Percentiles rank a stretch among this genome's conserved stretches.
Conservation (phyloP, 2,113 vertebrate genomes). For the Aleadryas rufinucha region DNA sequence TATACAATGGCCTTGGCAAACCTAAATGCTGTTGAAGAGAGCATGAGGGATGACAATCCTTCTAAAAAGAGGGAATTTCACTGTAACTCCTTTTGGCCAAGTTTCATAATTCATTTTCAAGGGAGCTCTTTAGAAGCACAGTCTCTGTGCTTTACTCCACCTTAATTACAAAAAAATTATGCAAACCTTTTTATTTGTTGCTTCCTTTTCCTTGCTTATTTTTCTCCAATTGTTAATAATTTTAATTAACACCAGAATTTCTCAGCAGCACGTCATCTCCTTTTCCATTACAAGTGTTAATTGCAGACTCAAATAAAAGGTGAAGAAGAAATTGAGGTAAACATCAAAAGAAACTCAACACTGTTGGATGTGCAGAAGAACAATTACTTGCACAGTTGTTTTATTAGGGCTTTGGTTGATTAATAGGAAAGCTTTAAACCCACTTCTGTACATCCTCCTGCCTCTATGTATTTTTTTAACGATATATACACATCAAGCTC, state of each 20-base stretch:
- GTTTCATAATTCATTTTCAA: background rate
- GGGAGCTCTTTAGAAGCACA: background rate
- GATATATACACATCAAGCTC: background rate
- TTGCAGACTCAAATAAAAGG: conserved; percentile 41
- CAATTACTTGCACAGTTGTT: conserved; percentile 25
- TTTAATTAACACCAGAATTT: conserved; percentile 71
- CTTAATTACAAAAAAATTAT: background rate
- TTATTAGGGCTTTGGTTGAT: background rate
- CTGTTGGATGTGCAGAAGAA: background rate
- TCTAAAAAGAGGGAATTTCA: background rate
- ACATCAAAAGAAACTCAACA: conserved; percentile 17
- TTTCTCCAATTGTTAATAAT: conserved; percentile 44
- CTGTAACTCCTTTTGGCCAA: background rate
- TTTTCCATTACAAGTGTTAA: conserved; percentile 67
- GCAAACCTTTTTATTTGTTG: background rate
- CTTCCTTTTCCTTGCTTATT: conserved; percentile 3
- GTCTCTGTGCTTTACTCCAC: background rate
- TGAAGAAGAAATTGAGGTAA: conserved; percentile 56
- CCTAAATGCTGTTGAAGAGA: background rate
- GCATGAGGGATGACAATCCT: background rate
- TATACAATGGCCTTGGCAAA: background rate
- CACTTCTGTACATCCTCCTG: background rate
- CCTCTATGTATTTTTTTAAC: background rate
- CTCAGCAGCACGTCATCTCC: conserved; percentile 8
- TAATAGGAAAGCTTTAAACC: background rate